A percentile compares a stretch with the other conserved stretches of the same genome.
Evolutionary conservation across 2,797 vertebrate species (phyloP).

Genomic region (Psittacula echo): DNA sequence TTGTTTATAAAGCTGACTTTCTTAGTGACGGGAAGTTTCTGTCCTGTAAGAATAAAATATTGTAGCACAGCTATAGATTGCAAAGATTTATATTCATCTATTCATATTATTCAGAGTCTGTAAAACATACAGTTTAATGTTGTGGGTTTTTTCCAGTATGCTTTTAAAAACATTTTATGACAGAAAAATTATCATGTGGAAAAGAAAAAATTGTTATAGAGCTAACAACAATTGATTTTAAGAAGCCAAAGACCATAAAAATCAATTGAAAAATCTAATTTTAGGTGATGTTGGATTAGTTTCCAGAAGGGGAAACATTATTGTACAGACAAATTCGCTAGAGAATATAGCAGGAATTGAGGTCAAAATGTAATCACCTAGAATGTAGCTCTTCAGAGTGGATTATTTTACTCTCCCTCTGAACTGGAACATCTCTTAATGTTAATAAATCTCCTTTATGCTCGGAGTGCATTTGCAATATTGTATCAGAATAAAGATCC

Average conservation of each 20-base stretch:
- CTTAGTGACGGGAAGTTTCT: not conserved
- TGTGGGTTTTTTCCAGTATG: not conserved
- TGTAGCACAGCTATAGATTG: not conserved
- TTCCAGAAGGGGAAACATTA: not conserved
- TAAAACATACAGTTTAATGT: not conserved
- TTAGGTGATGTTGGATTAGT: not conserved
- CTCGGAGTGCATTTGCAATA: not conserved
- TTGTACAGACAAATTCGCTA: not conserved
- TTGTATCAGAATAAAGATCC: not conserved
- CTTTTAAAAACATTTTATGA: not conserved
- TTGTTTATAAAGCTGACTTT: not conserved
- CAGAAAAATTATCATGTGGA: not conserved
- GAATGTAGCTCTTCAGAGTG: not conserved
- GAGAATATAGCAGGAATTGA: conserved; percentile 7
- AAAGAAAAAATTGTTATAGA: not conserved
- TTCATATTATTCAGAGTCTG: not conserved
- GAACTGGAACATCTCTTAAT: conserved; percentile 35
- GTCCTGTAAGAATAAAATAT: not conserved
- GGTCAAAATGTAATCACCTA: conserved; percentile 46
- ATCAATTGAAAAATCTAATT: not conserved
- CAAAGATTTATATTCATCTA: not conserved
- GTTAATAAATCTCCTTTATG: conserved; percentile 30
- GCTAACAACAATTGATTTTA: not conserved
- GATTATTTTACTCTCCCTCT: conserved; percentile 38
- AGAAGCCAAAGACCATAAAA: not conserved